phyloP scores from a whole-genome alignment of 2,113 vertebrate species.

The Sceloporus undulatus region DNA sequence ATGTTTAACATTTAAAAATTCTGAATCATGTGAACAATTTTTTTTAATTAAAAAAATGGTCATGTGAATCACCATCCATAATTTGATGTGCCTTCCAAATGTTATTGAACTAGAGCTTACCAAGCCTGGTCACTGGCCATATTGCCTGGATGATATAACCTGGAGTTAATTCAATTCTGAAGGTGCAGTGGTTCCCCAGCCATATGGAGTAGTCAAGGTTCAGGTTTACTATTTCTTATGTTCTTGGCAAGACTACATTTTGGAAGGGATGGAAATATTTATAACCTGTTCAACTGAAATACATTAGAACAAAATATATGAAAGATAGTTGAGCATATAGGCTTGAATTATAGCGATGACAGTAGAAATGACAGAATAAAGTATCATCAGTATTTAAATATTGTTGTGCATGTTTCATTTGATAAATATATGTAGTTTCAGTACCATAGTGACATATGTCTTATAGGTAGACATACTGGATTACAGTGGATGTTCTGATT shows the following conservation, averaged over 20 bases:
- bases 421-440: constrained; percentile 1
- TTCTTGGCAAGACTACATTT: background rate
- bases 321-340: background rate
- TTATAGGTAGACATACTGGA: constrained; percentile 21
- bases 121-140: too few relatives aligned
- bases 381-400: background rate
- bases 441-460: constrained; percentile 5
- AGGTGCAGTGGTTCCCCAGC: background rate
- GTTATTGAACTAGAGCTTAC: background rate
- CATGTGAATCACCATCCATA: background rate
- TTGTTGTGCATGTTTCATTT: constrained; percentile 19
- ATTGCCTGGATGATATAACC: background rate
- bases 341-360: background rate
- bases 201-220: too few relatives aligned
- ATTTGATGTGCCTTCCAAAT: background rate
- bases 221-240: too few relatives aligned
- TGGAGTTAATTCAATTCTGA: background rate
- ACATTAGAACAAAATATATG: background rate
- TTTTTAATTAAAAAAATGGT: background rate
- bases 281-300: background rate
- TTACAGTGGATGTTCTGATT: constrained; percentile 16
- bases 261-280: background rate
- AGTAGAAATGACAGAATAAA: background rate
- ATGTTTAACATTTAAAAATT: too few relatives aligned
- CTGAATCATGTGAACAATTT: background rate